phyloP scores from a whole-genome alignment of 1,140 invertebrate species.

The Drosophila burlai region DNA sequence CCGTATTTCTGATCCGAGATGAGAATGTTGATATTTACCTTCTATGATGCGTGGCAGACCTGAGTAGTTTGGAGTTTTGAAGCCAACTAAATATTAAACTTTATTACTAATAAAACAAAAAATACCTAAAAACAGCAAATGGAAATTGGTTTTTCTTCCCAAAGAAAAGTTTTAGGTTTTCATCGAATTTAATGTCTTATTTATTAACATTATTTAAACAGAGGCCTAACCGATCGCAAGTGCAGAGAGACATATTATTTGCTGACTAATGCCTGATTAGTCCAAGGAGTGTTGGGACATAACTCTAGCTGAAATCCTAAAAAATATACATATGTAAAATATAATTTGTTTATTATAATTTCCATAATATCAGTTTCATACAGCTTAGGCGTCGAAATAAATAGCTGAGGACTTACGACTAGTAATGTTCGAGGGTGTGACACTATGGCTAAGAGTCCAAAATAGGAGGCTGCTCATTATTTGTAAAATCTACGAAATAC shows the following conservation, averaged over 20 bases:
- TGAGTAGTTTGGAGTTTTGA: constrained; percentile 40
- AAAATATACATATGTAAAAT: constrained; percentile 7
- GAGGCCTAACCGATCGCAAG: background rate
- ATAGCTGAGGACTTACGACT: constrained; percentile 38
- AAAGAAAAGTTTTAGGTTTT: background rate
- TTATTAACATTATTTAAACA: constrained; percentile 48
- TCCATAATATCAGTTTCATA: constrained; percentile 31
- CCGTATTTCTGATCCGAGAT: constrained; percentile 27
- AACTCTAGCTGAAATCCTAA: constrained; percentile 2
- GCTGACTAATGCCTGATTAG: constrained; percentile 24
- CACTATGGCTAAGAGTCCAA: constrained; percentile 25
- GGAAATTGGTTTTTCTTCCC: background rate
- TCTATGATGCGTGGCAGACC: constrained; percentile 25
- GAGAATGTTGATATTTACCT: constrained; percentile 55
- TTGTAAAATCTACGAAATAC: constrained; percentile 32
- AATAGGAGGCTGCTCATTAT: constrained; percentile 6
- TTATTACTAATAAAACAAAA: constrained; percentile 65
- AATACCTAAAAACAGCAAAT: constrained; percentile 4
- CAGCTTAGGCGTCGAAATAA: constrained; percentile 33
- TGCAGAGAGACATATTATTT: constrained; percentile 11
- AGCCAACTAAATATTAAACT: constrained; percentile 47
- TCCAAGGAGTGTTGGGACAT: background rate
- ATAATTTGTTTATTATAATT: constrained; percentile 21
- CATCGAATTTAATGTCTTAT: constrained; percentile 34
- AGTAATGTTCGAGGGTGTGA: constrained; percentile 9